Percentiles rank a stretch among this genome's conserved stretches.
Conservation (phyloP, 2,888 invertebrate species). For the Muscina levida region DNA sequence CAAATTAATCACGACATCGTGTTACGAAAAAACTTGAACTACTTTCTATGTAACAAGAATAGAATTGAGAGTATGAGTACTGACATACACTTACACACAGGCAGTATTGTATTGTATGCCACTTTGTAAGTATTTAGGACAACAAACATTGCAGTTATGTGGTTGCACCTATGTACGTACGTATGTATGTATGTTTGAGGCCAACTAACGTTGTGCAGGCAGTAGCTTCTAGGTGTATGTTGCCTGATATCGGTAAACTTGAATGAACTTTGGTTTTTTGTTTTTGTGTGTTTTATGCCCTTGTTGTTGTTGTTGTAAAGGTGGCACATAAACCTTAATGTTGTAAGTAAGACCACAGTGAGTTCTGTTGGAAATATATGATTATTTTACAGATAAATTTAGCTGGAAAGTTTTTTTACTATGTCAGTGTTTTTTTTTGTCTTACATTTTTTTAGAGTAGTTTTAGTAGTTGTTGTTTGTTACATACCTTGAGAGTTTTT, state of each 20-base stretch:
- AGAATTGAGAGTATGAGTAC: neutral
- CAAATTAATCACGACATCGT: conserved; percentile 34
- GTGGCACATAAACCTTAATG: conserved; percentile 20
- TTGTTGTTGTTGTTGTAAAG: neutral
- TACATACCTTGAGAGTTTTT: too few relatives aligned
- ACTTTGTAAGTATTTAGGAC: neutral
- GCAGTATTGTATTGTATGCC: neutral
- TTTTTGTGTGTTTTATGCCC: neutral
- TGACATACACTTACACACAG: neutral
- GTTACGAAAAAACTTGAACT: conserved; percentile 63
- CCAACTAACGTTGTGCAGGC: too few relatives aligned
- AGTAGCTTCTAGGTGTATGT: too few relatives aligned
- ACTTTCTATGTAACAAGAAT: conserved; percentile 39
- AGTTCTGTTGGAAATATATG: too few relatives aligned
- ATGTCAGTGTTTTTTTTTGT: too few relatives aligned
- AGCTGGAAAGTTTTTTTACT: too few relatives aligned
- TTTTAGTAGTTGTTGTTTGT: too few relatives aligned
- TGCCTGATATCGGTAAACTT: conserved; percentile 17
- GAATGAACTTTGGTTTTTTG: conserved; percentile 24
- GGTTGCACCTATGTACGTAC: conserved; percentile 1
- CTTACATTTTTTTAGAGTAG: too few relatives aligned
- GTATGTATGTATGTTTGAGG: too few relatives aligned
- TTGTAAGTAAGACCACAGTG: too few relatives aligned
- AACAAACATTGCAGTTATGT: too few relatives aligned
- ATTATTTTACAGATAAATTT: too few relatives aligned